A percentile compares a stretch with the other conserved stretches of the same genome.
These are phyloP conservation scores for Heliothis peltigera DNA, from an alignment of 2,888 invertebrate species.

Conservation along the genomic window DNA sequence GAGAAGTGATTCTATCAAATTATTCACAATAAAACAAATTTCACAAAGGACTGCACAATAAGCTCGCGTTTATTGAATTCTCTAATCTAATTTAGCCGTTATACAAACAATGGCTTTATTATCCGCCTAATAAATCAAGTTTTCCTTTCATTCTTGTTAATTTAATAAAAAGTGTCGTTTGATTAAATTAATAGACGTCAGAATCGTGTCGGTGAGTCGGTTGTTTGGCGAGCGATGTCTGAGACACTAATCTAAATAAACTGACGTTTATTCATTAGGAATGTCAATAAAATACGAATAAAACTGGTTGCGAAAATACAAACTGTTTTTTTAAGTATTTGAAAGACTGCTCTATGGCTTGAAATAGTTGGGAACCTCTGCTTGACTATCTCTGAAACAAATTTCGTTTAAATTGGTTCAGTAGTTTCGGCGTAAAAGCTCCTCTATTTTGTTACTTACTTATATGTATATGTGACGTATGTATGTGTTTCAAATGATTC, in stretches of 20 bases:
- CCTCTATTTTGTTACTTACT: too few relatives aligned
- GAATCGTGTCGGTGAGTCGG: slow-evolving; percentile 36
- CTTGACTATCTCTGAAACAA: too few relatives aligned
- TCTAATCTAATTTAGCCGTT: slow-evolving; percentile 46
- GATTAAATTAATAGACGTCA: slow-evolving; percentile 70
- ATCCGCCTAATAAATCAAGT: slow-evolving; percentile 68
- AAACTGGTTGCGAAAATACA: neutral
- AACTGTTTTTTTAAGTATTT: neutral
- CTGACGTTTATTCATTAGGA: neutral
- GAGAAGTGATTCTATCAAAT: slow-evolving; percentile 8
- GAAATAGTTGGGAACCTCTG: too few relatives aligned
- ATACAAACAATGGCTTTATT: slow-evolving; percentile 68
- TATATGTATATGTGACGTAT: too few relatives aligned
- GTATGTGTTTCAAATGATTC: slow-evolving; percentile 12
- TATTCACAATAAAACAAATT: slow-evolving; percentile 11
- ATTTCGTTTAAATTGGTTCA: too few relatives aligned
- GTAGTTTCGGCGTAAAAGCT: too few relatives aligned
- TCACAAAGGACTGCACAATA: slow-evolving; percentile 35
- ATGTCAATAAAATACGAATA: neutral
- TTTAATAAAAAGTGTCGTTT: slow-evolving; percentile 70
- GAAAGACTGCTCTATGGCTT: neutral
- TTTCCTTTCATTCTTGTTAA: slow-evolving; percentile 66
- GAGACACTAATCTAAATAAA: neutral
- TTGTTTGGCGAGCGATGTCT: neutral
- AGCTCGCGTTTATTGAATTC: slow-evolving; percentile 51